Evolutionary conservation across 2,888 invertebrate genomes (phyloP).

Genomic region (Uloborus plumipes): DNA sequence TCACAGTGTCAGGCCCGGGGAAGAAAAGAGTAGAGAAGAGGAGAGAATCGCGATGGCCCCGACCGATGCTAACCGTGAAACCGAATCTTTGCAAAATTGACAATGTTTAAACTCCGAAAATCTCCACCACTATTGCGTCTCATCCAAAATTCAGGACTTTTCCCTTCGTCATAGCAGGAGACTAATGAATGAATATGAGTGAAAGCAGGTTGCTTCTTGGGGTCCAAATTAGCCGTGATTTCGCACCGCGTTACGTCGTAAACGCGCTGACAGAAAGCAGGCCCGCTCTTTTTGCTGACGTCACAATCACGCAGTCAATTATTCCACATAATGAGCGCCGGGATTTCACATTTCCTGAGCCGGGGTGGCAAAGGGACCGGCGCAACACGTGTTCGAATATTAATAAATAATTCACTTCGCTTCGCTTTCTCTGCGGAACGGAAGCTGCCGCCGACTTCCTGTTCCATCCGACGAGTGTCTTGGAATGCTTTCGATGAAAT

Average conservation of each 20-base stretch:
- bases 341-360: conserved; percentile 43
- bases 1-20: too few relatives aligned
- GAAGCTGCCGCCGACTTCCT: conserved; percentile 18
- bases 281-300: conserved; percentile 1
- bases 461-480: not conserved
- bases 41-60: too few relatives aligned
- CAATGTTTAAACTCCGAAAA: too few relatives aligned
- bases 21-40: too few relatives aligned
- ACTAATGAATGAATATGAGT: too few relatives aligned
- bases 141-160: too few relatives aligned
- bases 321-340: conserved; percentile 33
- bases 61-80: too few relatives aligned
- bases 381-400: conserved; percentile 51
- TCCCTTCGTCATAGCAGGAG: too few relatives aligned
- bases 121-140: too few relatives aligned
- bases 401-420: conserved; percentile 40
- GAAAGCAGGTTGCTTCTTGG: too few relatives aligned
- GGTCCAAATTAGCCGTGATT: conserved; percentile 46
- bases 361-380: not conserved
- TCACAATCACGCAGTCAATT: conserved; percentile 42
- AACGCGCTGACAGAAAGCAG: conserved; percentile 28
- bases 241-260: conserved; percentile 9
- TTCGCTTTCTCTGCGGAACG: conserved; percentile 27
- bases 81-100: too few relatives aligned
- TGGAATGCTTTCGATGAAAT: too few relatives aligned